Base-by-base conservation (phyloP, 2,888 invertebrate species). In the Timema podura region DNA sequence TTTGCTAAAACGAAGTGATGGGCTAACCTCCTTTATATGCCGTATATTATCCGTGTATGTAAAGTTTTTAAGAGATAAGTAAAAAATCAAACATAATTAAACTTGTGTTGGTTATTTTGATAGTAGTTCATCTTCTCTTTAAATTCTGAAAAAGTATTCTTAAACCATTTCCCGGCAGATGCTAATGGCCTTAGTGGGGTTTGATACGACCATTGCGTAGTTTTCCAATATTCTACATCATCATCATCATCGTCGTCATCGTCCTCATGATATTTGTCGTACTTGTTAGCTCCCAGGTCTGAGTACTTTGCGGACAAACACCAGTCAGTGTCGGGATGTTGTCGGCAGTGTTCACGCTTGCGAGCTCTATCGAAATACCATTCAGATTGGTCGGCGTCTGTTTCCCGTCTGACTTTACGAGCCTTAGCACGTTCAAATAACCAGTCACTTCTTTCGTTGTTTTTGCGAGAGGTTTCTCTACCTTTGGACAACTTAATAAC, bases 331-430 rank as follows among this genome's bases (percentile, higher is more conserved):
- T 59, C 13, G 46, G 69, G 48, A 66, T 69, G 16, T 11, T 48
- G 59, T 46, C 66, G 57, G 57, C 69, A 69, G 48, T 69, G 44
- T 11, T 66, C 66, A 8, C 69, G 47, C 0, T 48, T 65, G n/a
- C 54, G 69, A 45, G 69, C 69, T 65, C 69, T 54, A n/a, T 69
- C 45, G 44, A 69, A 69, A 65, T 59, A 69, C 69, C 69, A 69
- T 44, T 59, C 30, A 9, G 30, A 11, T 48, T 30, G 65, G 10
- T 54, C n/a, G 11, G 45, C 45, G 6, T 69, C 64, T 10, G 15
- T 57, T n/a, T 69, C 66, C 44, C 69, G 54, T 44, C 48, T 65
- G 16, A 65, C n/a, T 65, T 57, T 65, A n/a, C 69, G 69, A 6
- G 69, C 65, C 46, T 65, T 57, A 10, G 69, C 69, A n/a, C 69